phyloP scores from a whole-genome alignment of 2,888 invertebrate genomes.

The Campoplex capitator region DNA sequence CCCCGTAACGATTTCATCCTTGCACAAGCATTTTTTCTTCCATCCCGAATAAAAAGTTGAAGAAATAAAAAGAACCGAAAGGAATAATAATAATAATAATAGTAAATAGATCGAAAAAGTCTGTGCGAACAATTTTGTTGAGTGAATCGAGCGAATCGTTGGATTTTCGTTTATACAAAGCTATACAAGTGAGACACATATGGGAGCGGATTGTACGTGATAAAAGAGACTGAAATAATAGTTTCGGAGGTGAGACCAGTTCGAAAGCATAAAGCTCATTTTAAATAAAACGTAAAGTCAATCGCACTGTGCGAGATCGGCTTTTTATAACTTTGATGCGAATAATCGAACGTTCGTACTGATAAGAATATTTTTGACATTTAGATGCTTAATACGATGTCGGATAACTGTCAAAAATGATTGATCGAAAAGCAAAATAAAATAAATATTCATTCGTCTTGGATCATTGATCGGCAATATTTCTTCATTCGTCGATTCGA shows the following conservation, averaged over 20 bases:
- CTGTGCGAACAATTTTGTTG: not conserved
- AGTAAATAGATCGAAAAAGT: not conserved
- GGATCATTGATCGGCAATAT: not conserved
- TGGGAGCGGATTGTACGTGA: conserved; percentile 37
- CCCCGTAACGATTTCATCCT: not conserved
- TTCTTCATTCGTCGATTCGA: not conserved
- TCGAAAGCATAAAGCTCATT: not conserved
- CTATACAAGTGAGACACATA: conserved; percentile 16
- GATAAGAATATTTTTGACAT: not conserved
- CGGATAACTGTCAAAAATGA: not conserved
- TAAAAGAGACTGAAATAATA: conserved; percentile 11
- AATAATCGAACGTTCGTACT: not conserved
- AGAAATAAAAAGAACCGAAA: not conserved
- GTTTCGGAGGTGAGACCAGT: conserved; percentile 32
- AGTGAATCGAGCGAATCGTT: conserved; percentile 8
- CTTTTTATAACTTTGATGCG: not conserved
- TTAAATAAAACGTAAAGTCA: not conserved
- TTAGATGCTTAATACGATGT: not conserved
- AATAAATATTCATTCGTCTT: not conserved
- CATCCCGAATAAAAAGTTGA: not conserved
- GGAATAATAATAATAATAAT: too few relatives aligned
- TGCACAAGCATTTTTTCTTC: not conserved
- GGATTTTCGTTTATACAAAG: not conserved
- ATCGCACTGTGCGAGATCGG: not conserved
- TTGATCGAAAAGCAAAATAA: not conserved